A percentile compares a stretch with the other conserved stretches of the same genome.
Evolutionary conservation across 2,888 invertebrate genomes (phyloP).

Genomic region (Ectemnius cavifrons): DNA sequence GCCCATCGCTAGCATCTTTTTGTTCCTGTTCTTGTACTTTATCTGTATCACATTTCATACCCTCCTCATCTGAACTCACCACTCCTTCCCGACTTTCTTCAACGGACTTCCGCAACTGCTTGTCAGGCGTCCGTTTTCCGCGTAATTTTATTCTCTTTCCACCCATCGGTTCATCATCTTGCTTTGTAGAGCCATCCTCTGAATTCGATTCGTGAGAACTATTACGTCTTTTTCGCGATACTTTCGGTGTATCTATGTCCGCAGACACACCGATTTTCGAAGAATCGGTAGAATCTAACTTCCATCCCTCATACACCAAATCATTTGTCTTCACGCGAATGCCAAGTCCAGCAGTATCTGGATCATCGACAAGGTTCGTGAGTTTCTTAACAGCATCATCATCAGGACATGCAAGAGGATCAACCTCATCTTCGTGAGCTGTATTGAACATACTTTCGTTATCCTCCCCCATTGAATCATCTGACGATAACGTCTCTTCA

Average conservation of each 20-base stretch:
- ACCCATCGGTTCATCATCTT: conserved; percentile 69
- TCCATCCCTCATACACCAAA: conserved; percentile 71
- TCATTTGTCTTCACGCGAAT: conserved; percentile 72
- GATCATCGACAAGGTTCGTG: conserved; percentile 13
- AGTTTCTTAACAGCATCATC: conserved; percentile 53
- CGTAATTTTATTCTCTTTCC: conserved; percentile 73
- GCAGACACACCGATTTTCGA: too few species aligned
- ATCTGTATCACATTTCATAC: conserved; percentile 41
- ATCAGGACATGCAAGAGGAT: conserved; percentile 75
- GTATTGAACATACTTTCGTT: conserved; percentile 60
- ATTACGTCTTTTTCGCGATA: conserved; percentile 70
- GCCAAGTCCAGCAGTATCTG: conserved; percentile 46
- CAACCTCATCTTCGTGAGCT: conserved; percentile 63
- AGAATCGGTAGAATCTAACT: conserved; percentile 63
- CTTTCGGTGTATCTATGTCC: conserved; percentile 33
- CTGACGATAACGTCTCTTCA: conserved; percentile 50
- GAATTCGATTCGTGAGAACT: conserved; percentile 71
- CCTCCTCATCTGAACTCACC: conserved; percentile 73
- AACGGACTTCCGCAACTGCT: conserved; percentile 69
- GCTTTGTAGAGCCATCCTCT: conserved; percentile 79
- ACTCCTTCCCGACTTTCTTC: conserved; percentile 72
- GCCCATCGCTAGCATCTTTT: conserved; percentile 61
- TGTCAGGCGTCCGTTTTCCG: conserved; percentile 68
- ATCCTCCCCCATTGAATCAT: conserved; percentile 67
- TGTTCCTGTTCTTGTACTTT: conserved; percentile 56